Conservation (phyloP, 2,113 vertebrate species). For the Climacteris rufus region DNA sequence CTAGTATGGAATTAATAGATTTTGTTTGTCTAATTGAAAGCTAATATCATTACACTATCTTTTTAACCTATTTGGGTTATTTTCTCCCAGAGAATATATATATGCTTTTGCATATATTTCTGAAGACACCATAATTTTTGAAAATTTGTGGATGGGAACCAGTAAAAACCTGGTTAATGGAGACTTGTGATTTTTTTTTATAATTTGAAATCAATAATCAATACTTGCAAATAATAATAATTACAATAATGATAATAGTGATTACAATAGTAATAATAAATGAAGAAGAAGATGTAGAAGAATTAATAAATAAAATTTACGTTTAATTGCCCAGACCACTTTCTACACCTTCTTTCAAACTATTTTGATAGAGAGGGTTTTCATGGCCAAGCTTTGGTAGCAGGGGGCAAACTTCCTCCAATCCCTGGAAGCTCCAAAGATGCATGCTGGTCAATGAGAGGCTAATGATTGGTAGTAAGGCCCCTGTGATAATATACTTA, state of each 20-base stretch:
- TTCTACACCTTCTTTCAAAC: neutral
- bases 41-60: neutral
- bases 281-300: too few species aligned
- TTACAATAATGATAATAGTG: neutral
- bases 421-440: neutral
- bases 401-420: neutral
- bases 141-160: neutral
- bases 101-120: neutral
- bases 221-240: neutral
- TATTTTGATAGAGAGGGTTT: neutral
- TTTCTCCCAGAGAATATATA: neutral
- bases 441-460: too few species aligned
- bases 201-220: neutral
- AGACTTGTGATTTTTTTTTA: neutral
- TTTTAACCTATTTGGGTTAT: neutral
- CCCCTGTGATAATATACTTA: too few species aligned
- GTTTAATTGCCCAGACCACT: neutral
- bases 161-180: neutral
- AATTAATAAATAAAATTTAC: neutral
- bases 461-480: neutral
- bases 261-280: neutral
- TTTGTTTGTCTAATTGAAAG: neutral
- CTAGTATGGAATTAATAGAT: neutral
- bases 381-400: neutral
- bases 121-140: neutral